Evolutionary conservation across 1,140 invertebrate genomes (phyloP).

Genomic region (Drosophila sp.): DNA sequence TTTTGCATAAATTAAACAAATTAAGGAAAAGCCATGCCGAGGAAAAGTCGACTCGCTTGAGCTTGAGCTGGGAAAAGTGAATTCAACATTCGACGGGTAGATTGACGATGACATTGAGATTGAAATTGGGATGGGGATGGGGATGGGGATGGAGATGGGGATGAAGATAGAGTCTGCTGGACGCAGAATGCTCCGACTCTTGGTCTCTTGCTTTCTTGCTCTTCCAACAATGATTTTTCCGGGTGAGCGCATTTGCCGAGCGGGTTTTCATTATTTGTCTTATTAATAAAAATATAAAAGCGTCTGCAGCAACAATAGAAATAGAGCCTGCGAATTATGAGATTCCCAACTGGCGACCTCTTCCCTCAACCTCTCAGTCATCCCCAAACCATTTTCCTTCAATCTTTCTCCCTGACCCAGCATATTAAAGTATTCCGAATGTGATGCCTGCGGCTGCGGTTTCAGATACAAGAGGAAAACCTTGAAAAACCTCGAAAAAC

Average conservation of each 20-base stretch:
- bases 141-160: not conserved
- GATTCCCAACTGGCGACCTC: conserved; percentile 14
- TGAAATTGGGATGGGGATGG: not conserved
- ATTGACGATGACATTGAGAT: conserved; percentile 16
- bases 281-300: conserved; percentile 60
- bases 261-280: conserved; percentile 56
- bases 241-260: conserved; percentile 55
- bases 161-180: too few species aligned
- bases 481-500: conserved; percentile 46
- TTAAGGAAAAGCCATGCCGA: conserved; percentile 49
- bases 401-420: too few species aligned
- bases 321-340: conserved; percentile 54
- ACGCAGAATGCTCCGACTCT: not conserved
- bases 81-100: conserved; percentile 21
- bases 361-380: not conserved
- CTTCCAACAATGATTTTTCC: conserved; percentile 58
- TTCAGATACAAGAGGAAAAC: conserved; percentile 4
- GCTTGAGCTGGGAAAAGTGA: conserved; percentile 28
- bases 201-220: too few species aligned
- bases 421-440: conserved; percentile 48
- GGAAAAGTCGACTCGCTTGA: not conserved
- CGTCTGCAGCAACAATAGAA: conserved; percentile 53
- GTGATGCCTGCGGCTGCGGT: conserved; percentile 47
- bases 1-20: conserved; percentile 79
- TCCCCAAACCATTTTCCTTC: not conserved